Percentiles rank a stretch among this genome's conserved stretches.
Evolutionary conservation across 2,797 vertebrate genomes (phyloP).

Genomic region (Characodon lateralis): DNA sequence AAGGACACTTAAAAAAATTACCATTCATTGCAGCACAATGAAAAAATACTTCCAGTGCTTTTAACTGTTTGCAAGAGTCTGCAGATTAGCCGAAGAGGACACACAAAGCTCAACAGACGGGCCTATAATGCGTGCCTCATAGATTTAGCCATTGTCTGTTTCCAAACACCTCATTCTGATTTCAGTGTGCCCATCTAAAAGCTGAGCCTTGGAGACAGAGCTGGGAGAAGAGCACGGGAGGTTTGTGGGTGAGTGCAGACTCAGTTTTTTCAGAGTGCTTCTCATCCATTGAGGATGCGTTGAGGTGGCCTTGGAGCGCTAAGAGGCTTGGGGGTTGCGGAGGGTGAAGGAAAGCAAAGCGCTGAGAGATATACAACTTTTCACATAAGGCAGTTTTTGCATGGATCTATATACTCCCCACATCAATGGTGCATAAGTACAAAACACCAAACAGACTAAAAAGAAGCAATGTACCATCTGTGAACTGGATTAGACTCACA

Average conservation of each 20-base stretch:
- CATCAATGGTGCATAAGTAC: slow-evolving; percentile 24
- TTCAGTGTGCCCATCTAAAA: slow-evolving; percentile 50
- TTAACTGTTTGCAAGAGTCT: slow-evolving; percentile 27
- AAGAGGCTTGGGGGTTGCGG: slow-evolving; percentile 49
- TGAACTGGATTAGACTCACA: background rate
- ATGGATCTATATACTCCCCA: slow-evolving; percentile 32
- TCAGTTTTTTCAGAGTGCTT: slow-evolving; percentile 58
- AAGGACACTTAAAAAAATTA: slow-evolving; percentile 52
- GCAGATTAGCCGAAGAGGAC: slow-evolving; percentile 27
- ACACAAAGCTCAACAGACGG: slow-evolving; percentile 27
- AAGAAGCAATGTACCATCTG: background rate
- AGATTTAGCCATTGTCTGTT: slow-evolving; percentile 45
- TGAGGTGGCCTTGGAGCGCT: slow-evolving; percentile 72
- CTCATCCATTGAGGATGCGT: slow-evolving; percentile 69
- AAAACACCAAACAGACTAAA: slow-evolving; percentile 8
- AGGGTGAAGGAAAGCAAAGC: slow-evolving; percentile 30
- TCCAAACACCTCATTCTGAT: slow-evolving; percentile 52
- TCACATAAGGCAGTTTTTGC: slow-evolving; percentile 50
- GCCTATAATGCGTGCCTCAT: slow-evolving; percentile 34
- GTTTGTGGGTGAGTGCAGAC: slow-evolving; percentile 48
- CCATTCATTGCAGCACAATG: slow-evolving; percentile 42
- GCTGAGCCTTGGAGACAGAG: slow-evolving; percentile 52
- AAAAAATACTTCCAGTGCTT: slow-evolving; percentile 17
- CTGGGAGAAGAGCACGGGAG: slow-evolving; percentile 39
- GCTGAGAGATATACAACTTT: slow-evolving; percentile 54